Conservation (phyloP, 2,113 vertebrate species). For the Syngnathus floridae region DNA sequence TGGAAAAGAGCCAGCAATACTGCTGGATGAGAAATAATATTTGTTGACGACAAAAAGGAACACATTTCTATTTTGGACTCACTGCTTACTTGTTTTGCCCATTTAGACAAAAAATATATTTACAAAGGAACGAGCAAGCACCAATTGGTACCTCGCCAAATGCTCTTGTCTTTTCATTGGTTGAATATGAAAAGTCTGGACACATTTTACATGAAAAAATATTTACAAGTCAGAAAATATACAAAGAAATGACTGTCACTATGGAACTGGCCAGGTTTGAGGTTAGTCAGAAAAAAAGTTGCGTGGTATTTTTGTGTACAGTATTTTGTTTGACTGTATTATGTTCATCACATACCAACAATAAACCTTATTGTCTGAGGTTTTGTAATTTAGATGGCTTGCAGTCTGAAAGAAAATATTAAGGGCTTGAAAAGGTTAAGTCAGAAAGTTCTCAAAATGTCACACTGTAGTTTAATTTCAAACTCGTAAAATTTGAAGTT, state of each 20-base stretch:
- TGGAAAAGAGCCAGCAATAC: slow-evolving; percentile 27
- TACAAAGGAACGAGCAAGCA: not conserved
- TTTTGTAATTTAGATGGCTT: too few species aligned
- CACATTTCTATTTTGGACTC: slow-evolving; percentile 18
- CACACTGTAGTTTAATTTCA: not conserved
- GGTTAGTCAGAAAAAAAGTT: not conserved
- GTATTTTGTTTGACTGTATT: not conserved
- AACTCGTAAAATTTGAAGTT: not conserved
- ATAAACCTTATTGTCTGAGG: too few species aligned
- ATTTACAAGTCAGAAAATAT: not conserved
- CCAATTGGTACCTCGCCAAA: not conserved
- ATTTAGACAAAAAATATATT: not conserved
- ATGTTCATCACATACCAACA: too few species aligned
- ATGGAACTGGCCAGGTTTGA: not conserved
- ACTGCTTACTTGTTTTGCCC: slow-evolving; percentile 1
- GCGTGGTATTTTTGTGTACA: not conserved
- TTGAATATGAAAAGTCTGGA: not conserved
- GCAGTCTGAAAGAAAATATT: not conserved
- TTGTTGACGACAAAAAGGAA: slow-evolving; percentile 29
- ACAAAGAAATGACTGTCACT: not conserved
- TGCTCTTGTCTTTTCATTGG: not conserved
- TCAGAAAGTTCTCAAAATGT: not conserved
- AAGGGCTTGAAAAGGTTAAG: not conserved
- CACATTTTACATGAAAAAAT: not conserved
- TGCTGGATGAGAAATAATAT: slow-evolving; percentile 22